Conservation (phyloP, 2,888 invertebrate genomes). For the Stegana nigrithorax region DNA sequence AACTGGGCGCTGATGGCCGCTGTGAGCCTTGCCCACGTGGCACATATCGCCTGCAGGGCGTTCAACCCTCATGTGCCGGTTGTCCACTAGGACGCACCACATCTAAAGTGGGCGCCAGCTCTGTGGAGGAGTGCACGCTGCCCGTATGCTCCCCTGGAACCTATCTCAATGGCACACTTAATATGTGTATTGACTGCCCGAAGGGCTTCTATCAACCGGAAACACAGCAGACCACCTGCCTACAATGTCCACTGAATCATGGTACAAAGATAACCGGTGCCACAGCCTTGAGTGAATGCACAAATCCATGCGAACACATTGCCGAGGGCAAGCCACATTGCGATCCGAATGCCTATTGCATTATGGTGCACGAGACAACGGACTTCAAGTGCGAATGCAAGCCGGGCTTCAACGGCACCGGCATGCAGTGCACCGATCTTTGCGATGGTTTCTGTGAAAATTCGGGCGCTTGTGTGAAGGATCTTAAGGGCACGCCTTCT, state of each 20-base stretch:
- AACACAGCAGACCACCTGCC: slow-evolving; percentile 86
- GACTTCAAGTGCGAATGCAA: slow-evolving; percentile 94
- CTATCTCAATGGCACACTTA: slow-evolving; percentile 86
- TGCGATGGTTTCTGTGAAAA: slow-evolving; percentile 90
- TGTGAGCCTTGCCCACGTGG: slow-evolving; percentile 94
- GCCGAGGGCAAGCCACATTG: slow-evolving; percentile 85
- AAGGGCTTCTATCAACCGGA: slow-evolving; percentile 92
- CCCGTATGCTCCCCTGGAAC: slow-evolving; percentile 88
- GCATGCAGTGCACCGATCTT: slow-evolving; percentile 82
- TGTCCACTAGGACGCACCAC: slow-evolving; percentile 94
- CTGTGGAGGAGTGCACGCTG: slow-evolving; percentile 90
- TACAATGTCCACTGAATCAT: slow-evolving; percentile 89
- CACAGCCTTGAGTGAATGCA: slow-evolving; percentile 84
- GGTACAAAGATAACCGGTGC: slow-evolving; percentile 87
- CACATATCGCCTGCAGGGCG: slow-evolving; percentile 85
- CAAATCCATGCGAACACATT: slow-evolving; percentile 87
- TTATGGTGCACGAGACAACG: slow-evolving; percentile 83
- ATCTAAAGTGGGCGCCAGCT: slow-evolving; percentile 83
- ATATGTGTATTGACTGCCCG: slow-evolving; percentile 87
- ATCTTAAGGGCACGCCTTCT: slow-evolving; percentile 83
- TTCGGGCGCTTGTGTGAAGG: slow-evolving; percentile 88
- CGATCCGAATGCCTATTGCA: slow-evolving; percentile 87
- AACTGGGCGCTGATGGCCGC: slow-evolving; percentile 86
- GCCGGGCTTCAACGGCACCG: slow-evolving; percentile 91
- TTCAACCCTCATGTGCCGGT: slow-evolving; percentile 87